phyloP scores from a whole-genome alignment of 2,113 vertebrate genomes.

The Monopterus albus region DNA sequence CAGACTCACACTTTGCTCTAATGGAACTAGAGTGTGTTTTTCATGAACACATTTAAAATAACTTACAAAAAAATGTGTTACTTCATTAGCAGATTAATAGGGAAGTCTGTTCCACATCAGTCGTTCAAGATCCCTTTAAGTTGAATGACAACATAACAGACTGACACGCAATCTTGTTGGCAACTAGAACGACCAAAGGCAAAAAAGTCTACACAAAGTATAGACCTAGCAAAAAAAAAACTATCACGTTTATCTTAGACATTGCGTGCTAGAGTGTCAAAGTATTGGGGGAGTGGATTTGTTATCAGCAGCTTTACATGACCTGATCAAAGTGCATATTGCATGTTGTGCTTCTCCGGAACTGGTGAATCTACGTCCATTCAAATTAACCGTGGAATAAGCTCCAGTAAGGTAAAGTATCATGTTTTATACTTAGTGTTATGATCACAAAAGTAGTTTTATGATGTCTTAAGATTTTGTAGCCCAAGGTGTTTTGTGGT shows the following conservation, averaged over 20 bases:
- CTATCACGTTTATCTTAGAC: slow-evolving; percentile 45
- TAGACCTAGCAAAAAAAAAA: slow-evolving; percentile 4
- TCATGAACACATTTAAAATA: background rate
- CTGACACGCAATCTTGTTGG: background rate
- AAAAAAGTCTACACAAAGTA: background rate
- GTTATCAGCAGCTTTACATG: slow-evolving; percentile 73
- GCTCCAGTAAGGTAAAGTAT: slow-evolving; percentile 62
- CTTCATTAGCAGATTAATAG: no score
- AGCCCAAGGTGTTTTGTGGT: background rate
- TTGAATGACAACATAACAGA: background rate
- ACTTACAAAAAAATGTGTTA: no score
- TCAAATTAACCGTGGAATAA: slow-evolving; percentile 32
- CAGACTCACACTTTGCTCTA: background rate
- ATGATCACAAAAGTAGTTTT: background rate
- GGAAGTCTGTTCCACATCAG: no score
- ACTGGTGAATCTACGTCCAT: slow-evolving; percentile 35
- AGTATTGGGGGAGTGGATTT: slow-evolving; percentile 68
- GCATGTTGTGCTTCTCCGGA: background rate
- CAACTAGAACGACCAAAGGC: background rate
- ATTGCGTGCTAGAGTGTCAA: slow-evolving; percentile 51
- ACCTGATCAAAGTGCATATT: slow-evolving; percentile 78
- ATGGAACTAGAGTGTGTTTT: background rate
- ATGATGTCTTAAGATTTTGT: background rate
- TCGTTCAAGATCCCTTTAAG: background rate
- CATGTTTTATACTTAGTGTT: slow-evolving; percentile 1